These are phyloP conservation scores for Dasypolia templi DNA, from an alignment of 2,888 invertebrate species.

Conservation along the genomic window DNA sequence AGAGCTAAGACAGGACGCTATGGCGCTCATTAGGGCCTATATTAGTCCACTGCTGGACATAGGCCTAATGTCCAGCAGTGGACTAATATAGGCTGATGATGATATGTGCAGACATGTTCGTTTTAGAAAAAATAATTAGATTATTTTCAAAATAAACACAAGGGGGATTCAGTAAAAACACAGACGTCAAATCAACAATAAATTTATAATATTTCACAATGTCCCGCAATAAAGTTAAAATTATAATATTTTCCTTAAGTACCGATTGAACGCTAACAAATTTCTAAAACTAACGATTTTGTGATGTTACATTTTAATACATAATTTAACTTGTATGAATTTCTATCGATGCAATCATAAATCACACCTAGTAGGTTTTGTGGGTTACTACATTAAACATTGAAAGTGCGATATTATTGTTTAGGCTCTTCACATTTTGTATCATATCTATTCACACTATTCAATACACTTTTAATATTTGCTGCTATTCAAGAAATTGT, in stretches of 20 bases:
- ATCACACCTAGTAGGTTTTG: constrained; percentile 30
- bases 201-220: constrained; percentile 43
- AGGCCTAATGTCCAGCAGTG: too few species aligned
- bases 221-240: constrained; percentile 40
- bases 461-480: neutral
- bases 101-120: neutral
- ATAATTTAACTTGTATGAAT: constrained; percentile 41
- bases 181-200: constrained; percentile 45
- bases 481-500: neutral
- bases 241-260: constrained; percentile 70
- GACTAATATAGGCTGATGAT: too few species aligned
- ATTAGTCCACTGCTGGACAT: too few species aligned
- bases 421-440: constrained; percentile 44
- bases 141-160: neutral
- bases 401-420: constrained; percentile 22
- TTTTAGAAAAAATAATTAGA: neutral
- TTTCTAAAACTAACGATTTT: constrained; percentile 50
- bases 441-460: constrained; percentile 14
- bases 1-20: too few species aligned
- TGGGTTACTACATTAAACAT: constrained; percentile 49
- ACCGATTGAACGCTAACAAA: constrained; percentile 72
- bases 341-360: constrained; percentile 49
- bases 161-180: constrained; percentile 9
- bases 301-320: constrained; percentile 42
- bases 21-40: too few species aligned